Base-by-base conservation (phyloP, 2,888 invertebrate species). In the Thumatha senex region DNA sequence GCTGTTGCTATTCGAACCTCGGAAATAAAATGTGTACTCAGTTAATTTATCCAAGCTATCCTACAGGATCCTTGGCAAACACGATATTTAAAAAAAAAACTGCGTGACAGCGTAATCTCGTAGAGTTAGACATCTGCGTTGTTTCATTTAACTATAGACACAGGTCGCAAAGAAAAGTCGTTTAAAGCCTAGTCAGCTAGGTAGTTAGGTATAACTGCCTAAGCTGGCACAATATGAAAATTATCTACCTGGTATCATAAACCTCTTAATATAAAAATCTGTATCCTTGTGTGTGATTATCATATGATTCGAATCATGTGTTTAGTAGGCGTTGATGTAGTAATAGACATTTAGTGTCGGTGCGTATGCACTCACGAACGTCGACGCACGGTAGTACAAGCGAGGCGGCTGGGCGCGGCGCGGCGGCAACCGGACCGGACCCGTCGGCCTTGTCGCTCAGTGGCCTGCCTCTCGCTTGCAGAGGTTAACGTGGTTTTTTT, bases 401-500 rank as follows among this genome's bases (percentile, higher is more conserved):
- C 56, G 65, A 54, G 54, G 52, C 56, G 64, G 51, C 35, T 54
- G 62, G 57, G 58, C 61, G 53, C 56, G 60, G 59, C 58, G 63
- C 63, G 62, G 73, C 68, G 66, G 70, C 70, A 73, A 83, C 82
- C 77, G 78, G 82, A 83, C 82, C 77, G 78, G 82, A 84, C 83
- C 78, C 77, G 85, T 81, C 85, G 86, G 88, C 89, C 84, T 84
- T 90, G 86, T 86, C 80, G 79, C 82, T 73, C 80, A 69, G 78
- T 80, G 75, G 82, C 78, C 82, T 76, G 76, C 82, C 84, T 80
- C 84, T 89, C 89, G 85, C 88, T 80, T 78, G 79, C 82, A 89
- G 89, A 90, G 89, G 89, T 89, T 85, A 89, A 88, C 86, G 18
- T 24, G 82, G 79, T 86, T 89, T 87, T 84, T 84, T 84, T 76